Evolutionary conservation across 1,140 invertebrate genomes (phyloP), one percentile per base, ranked within the genome.

Genomic region (Lordiphosa clarofinis): DNA sequence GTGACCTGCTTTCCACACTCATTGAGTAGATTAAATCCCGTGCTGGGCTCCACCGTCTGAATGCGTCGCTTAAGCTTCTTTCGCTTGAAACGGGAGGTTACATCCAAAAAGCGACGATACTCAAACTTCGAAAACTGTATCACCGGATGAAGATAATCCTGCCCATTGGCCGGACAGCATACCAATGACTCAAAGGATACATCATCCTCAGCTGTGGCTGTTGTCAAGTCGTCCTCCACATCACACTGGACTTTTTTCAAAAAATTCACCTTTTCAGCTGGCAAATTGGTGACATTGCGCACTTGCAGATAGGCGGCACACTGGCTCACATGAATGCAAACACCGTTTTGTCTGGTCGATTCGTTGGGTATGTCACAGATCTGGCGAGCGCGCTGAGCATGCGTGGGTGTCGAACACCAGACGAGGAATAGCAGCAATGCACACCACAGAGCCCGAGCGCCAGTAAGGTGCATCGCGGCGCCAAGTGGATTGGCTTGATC

Each of bases 1-100:
- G 74, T 70, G 4, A 73, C 67, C 60, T 75, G 72, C 11, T 88
- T 72, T 46, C 90, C 90, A 37, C 90, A 91, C 10, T 89, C 87
- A 12, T 82, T 84, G 11, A 72, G 48, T 7, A 87, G 42, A 63
- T 87, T 88, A 5, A 84, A 87, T 7, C 76, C 86, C 0, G 70
- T 61, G 7, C 59, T 71, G 0, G 73, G 68, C 10, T 88, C 84
- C 9, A 88, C 86, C 0, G 78, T 88, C 7, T 88, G 81, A 2
- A 86, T 87, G 10, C 87, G 68, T 3, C 87, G 64, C 28, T 88
- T 88, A 0, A 87, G 55, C 36, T 86, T 87, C 37, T 88, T 88
- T 4, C 69, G 73, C 54, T 88, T 86, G 19, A 82, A 86, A 0
- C 73, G 50, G 4, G 73, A 55, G 0, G 78, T 87, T 2, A 82